Base-by-base conservation (phyloP, 2,113 vertebrate species). In the Vicugna pacos region DNA sequence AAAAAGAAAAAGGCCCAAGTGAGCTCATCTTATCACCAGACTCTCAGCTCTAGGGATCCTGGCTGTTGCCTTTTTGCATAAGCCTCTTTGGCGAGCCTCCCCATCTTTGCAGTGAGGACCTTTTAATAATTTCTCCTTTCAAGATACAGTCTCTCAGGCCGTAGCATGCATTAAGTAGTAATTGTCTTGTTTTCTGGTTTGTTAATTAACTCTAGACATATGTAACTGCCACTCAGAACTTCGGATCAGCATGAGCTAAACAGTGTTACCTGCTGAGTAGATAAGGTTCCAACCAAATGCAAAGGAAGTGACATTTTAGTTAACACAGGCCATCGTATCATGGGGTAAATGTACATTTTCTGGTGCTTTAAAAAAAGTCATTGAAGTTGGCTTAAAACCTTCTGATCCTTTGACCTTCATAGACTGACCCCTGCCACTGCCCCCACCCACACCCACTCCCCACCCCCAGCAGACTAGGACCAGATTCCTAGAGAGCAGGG, bases 181-280 rank as follows among this genome's bases (percentile, higher is more conserved):
- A 94, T 83, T 97, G 69, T 89, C 94, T 87, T 91, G 82, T 97
- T 94, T 97, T 93, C 50, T 1, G 0, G n/a, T 70, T 85, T 95
- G 92, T 84, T 98, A 97, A 93, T 97, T 97, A 97, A 94, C 89
- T 93, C 89, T 42, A 83, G 90, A 94, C 97, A 87, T 60, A 72
- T 93, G 73, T 93, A 97, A 65, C 86, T 70, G 81, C 92, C 96
- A 79, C 83, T 96, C 82, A 48, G 87, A 86, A 62, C 67, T 94
- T 85, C 17, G 28, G 60, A 52, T 86, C 92, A 62, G 60, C 52
- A 0, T 56, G 73, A 79, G 60, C 86, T 69, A 80, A 86, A 22
- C 58, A 67, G 24, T 28, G 56, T 89, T 92, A 93, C 96, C 93
- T 95, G 93, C 96, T 96, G 93, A 94, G 77, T 86, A n/a, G 89